These are phyloP conservation scores for Drymodes brunneopygia DNA, from an alignment of 2,113 vertebrate species.

Conservation along the genomic window DNA sequence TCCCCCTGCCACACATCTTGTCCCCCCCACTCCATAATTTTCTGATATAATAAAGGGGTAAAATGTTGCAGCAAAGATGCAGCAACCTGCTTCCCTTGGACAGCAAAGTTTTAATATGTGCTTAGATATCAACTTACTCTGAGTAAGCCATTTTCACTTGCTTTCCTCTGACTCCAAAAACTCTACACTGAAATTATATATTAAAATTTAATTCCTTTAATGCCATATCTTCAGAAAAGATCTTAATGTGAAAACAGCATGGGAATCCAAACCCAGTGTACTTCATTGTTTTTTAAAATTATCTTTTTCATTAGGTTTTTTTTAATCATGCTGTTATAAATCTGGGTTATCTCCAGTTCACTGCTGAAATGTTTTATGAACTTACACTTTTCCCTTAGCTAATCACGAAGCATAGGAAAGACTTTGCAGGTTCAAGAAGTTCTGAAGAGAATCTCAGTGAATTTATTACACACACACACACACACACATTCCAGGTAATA, in stretches of 20 bases:
- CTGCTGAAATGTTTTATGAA: background rate
- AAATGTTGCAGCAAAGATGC: background rate
- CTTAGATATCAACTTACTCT: background rate
- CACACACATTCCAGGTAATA: background rate
- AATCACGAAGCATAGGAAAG: background rate
- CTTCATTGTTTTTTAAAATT: background rate
- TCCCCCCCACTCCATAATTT: background rate
- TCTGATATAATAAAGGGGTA: background rate
- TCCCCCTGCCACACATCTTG: background rate
- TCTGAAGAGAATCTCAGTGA: background rate
- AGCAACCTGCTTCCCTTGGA: background rate
- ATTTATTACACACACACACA: constrained; percentile 10
- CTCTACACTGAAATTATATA: background rate
- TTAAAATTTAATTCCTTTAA: constrained; percentile 2
- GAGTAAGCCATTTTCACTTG: background rate
- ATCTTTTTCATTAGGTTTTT: background rate
- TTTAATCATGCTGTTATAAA: background rate
- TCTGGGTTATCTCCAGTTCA: background rate
- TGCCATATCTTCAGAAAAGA: background rate
- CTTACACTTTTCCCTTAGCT: background rate
- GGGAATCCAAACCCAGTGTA: background rate
- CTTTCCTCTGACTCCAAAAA: background rate
- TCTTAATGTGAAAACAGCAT: background rate
- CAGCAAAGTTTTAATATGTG: background rate
- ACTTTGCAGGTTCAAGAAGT: background rate